Evolutionary conservation across 2,113 vertebrate species (phyloP), one percentile per base, ranked within the genome.

Genomic region (Cyanoliseus patagonus): DNA sequence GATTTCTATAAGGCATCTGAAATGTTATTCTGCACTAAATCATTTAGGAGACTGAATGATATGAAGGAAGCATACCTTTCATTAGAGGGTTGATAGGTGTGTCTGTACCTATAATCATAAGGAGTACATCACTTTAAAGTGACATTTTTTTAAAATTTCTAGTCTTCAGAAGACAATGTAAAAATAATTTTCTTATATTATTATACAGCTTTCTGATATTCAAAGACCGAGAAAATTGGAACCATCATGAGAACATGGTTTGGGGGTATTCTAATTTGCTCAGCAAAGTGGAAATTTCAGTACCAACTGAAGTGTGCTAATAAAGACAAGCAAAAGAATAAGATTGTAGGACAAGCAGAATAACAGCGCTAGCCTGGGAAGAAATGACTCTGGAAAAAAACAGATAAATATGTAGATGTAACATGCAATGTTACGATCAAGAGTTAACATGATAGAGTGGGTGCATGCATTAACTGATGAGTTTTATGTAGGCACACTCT

Each of bases 201-300:
- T 86, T 92, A 37, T 66, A 62, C 31, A 79, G 16, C n/a, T 80
- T 94, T 88, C 19, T 92, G 72, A 81, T 92, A 91, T 68, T 83
- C 81, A 84, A 82, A 76, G 74, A 47, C 24, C 44, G 27, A 88
- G 79, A 52, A 88, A 92, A 85, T 76, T 91, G 16, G 62, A 92
- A 91, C 11, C 35, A 76, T 87, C 86, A 91, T 72, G 78, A 77
- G 37, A 87, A 85, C 19, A 63, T 83, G 59, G 53, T 89, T 90
- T 53, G 37, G 19, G 59, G 49, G 37, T 87, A 80, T 74, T 94
- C 28, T 95, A 47, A 77, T 83, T 94, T 95, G 59, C 23, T 91
- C 82, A 84, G 47, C 57, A 92, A 90, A 94, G 59, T 46, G 67
- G 84, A 90, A 95, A 85, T 77, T 94, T 91, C 82, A 91, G 35